These are phyloP conservation scores for Orestias chungarensis DNA, from an alignment of 2,797 vertebrate genomes.

Conservation along the genomic window DNA sequence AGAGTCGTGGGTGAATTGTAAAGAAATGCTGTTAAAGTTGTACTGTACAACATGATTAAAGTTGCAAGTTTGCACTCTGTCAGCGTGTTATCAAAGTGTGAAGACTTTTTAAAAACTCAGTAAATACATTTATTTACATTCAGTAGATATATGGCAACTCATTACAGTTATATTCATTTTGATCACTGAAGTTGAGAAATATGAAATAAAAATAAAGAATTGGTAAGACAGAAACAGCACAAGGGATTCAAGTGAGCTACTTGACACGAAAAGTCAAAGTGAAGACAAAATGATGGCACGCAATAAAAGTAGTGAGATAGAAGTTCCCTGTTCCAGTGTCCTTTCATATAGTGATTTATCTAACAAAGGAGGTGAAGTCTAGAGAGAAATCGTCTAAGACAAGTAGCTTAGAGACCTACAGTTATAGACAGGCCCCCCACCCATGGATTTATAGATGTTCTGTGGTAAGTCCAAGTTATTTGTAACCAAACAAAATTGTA, in stretches of 20 bases:
- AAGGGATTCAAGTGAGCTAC: neutral
- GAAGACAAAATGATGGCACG: neutral
- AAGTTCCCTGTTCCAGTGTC: neutral
- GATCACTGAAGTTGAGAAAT: neutral
- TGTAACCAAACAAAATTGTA: no score
- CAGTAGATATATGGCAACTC: neutral
- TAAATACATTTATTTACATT: neutral
- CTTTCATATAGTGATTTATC: neutral
- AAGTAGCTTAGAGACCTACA: neutral
- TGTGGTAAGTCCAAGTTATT: neutral
- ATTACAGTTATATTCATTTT: neutral
- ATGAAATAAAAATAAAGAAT: neutral
- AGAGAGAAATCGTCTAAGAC: neutral
- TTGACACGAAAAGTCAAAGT: neutral
- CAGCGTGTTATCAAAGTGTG: constrained; percentile 23
- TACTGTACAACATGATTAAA: constrained; percentile 80
- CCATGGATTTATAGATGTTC: neutral
- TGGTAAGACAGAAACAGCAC: neutral
- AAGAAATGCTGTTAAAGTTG: constrained; percentile 73
- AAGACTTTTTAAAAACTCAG: constrained; percentile 20
- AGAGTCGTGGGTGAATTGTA: constrained; percentile 59
- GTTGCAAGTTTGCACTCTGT: constrained; percentile 79
- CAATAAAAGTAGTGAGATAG: neutral
- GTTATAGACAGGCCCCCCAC: neutral
- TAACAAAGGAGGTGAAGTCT: neutral